Evolutionary conservation across 2,888 invertebrate species (phyloP), one percentile per base, ranked within the genome.

Genomic region (Bimastos eiseni): DNA sequence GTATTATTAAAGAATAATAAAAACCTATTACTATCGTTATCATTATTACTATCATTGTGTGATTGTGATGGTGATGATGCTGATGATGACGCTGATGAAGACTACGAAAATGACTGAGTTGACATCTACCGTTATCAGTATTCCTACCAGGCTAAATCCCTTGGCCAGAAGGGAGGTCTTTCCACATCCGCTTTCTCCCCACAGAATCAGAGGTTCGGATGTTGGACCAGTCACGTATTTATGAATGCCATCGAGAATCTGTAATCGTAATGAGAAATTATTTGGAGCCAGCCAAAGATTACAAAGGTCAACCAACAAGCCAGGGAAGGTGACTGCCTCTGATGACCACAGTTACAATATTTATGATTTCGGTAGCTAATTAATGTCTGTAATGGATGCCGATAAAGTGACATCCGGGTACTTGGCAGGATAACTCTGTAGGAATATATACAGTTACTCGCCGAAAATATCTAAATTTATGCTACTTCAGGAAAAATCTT

Each of bases 141-240:
- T 49, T 30, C 92, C 89, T 92, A 94, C 95, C 94, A 94, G 93
- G 91, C 94, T 97, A 0, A 98, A 98, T 92, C 97, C 97, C 95
- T 98, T 98, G 0, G 99, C 97, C 91, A 99, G 96, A 0, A 99
- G 96, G 34, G 99, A 99, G 0, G 99, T 99, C 95, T 99, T 99
- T 0, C 99, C 99, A 94, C 99, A 99, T 88, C 99, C 99, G 94
- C 98, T 98, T 95, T 98, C 98, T 55, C 99, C 99, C 94, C 98
- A 98, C 91, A 99, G 95, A 36, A 98, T 97, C 91, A 98, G 95
- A 1, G 98, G 98, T 94, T 98, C 97, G 94, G 97, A 97, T 34
- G 97, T 97, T 88, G 92, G 92, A 88, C 97, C 97, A 0, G 93
- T 90, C n/a, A 95, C 93, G 91, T 94, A 94, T 34, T 93, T 92